A percentile compares a stretch with the other conserved stretches of the same genome.
These are phyloP conservation scores for Conus canariensis DNA, from an alignment of 2,888 invertebrate species.

Conservation along the genomic window DNA sequence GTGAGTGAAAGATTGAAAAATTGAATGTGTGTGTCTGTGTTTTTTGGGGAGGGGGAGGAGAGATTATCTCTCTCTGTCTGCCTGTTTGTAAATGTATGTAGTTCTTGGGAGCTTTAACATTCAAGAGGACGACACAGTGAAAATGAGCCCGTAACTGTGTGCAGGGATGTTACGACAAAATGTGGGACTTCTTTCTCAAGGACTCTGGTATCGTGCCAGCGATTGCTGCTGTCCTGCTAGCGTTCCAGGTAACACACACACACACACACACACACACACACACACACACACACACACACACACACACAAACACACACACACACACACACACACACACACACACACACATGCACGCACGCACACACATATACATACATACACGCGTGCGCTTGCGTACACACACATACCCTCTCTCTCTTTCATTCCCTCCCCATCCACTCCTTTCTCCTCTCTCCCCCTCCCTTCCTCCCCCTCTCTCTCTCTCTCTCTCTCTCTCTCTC, in stretches of 20 bases:
- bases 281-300: neutral
- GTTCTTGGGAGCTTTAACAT: too few relatives aligned
- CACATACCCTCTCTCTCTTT: neutral
- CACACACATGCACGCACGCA: neutral
- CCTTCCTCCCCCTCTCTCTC: neutral
- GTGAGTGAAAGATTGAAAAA: too few relatives aligned
- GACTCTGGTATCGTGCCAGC: neutral
- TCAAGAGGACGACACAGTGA: too few relatives aligned
- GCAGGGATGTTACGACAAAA: constrained; percentile 35
- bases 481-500: neutral
- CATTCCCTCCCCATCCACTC: neutral
- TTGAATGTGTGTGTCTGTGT: neutral
- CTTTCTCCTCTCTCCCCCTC: neutral
- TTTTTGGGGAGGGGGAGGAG: neutral
- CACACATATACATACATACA: neutral
- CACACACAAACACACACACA: neutral
- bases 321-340: neutral
- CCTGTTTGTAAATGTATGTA: neutral
- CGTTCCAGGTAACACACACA: neutral
- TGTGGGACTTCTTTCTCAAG: constrained; percentile 29
- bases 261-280: neutral
- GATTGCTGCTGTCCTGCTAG: neutral
- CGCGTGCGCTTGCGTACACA: neutral
- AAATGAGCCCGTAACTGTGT: neutral
- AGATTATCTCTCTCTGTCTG: neutral